These are phyloP conservation scores for Charaxes varanes DNA, from an alignment of 1,140 invertebrate genomes.

Conservation along the genomic window DNA sequence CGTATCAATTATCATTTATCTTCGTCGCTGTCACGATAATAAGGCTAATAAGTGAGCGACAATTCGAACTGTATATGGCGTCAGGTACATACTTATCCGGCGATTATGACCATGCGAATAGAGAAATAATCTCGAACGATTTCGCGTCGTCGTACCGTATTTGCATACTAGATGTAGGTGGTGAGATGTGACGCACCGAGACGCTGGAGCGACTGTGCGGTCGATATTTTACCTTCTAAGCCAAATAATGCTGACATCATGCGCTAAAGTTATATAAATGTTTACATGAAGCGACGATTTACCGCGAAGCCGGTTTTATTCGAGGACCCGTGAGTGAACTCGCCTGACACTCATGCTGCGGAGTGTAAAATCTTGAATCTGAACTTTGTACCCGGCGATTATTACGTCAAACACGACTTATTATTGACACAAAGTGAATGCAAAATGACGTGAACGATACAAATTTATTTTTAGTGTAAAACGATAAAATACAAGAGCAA, in stretches of 20 bases:
- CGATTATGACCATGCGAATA: slow-evolving; percentile 31
- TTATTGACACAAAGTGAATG: too few species aligned
- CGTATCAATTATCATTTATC: slow-evolving; percentile 16
- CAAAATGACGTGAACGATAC: too few species aligned
- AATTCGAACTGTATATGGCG: slow-evolving; percentile 16
- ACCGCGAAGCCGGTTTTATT: slow-evolving; percentile 2
- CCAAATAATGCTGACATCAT: slow-evolving; percentile 46
- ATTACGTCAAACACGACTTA: too few species aligned
- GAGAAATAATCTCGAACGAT: slow-evolving; percentile 30
- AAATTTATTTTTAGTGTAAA: too few species aligned
- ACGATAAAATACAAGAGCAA: too few species aligned
- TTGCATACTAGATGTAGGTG: slow-evolving; percentile 31
- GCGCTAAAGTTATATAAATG: slow-evolving; percentile 32
- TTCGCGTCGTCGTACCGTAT: slow-evolving; percentile 29
- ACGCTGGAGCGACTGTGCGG: slow-evolving; percentile 26
- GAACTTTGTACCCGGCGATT: too few species aligned
- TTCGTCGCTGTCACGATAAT: slow-evolving; percentile 19
- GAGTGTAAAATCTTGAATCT: background rate
- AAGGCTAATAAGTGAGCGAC: slow-evolving; percentile 20
- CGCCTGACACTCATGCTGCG: too few species aligned
- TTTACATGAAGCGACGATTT: slow-evolving; percentile 26
- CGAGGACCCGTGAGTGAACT: too few species aligned
- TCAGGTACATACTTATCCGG: slow-evolving; percentile 24
- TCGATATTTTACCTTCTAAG: slow-evolving; percentile 46
- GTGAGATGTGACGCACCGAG: slow-evolving; percentile 38